These are phyloP conservation scores for Apogon hyalosoma DNA, from an alignment of 2,797 vertebrate genomes.

Conservation along the genomic window DNA sequence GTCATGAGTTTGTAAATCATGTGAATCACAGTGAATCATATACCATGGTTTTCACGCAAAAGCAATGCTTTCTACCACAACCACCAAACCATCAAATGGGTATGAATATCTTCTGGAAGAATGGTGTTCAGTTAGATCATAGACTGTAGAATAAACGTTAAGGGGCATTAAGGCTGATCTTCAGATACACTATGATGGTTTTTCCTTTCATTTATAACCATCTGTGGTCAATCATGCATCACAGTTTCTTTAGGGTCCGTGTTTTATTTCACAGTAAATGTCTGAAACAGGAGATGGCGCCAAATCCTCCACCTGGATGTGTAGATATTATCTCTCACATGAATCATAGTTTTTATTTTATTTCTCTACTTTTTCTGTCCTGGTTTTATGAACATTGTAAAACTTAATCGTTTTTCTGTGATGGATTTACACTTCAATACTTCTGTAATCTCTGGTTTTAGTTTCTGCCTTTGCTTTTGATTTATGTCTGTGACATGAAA, in stretches of 20 bases:
- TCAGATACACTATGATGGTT: too few species aligned
- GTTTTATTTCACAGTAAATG: slow-evolving; percentile 19
- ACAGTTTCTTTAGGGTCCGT: not conserved
- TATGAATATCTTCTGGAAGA: too few species aligned
- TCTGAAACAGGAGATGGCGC: slow-evolving; percentile 56
- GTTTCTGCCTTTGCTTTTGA: not conserved
- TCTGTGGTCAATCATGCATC: too few species aligned
- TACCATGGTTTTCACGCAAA: too few species aligned
- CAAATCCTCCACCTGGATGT: slow-evolving; percentile 24
- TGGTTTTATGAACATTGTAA: slow-evolving; percentile 6
- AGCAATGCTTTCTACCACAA: too few species aligned
- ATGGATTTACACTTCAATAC: slow-evolving; percentile 15
- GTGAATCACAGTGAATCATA: too few species aligned
- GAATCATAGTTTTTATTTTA: slow-evolving; percentile 13
- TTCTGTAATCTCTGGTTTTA: slow-evolving; percentile 8
- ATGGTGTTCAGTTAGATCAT: too few species aligned
- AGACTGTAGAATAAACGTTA: too few species aligned
- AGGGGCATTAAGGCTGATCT: too few species aligned
- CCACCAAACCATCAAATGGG: too few species aligned
- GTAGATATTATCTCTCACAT: slow-evolving; percentile 1
- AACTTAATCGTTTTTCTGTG: not conserved
- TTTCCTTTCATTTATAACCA: too few species aligned
- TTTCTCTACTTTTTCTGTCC: slow-evolving; percentile 17
- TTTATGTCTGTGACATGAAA: slow-evolving; percentile 7
- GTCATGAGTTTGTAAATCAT: too few species aligned